Evolutionary conservation across 2,797 vertebrate genomes (phyloP), one percentile per base, ranked within the genome.

Genomic region (Lacerta bilineata): DNA sequence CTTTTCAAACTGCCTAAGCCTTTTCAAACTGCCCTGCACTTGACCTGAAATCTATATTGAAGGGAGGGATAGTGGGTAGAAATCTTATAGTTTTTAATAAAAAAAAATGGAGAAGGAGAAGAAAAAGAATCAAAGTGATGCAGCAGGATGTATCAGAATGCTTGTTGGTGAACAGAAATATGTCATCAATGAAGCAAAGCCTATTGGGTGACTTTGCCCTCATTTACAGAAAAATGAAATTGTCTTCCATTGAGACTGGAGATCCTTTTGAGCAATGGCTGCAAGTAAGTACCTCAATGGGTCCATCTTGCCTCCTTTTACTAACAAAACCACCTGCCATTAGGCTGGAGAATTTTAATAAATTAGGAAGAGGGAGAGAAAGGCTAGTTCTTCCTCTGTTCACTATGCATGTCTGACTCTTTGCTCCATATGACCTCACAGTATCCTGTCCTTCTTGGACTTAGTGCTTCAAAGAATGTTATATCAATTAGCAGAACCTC

Each of bases 1-100:
- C 0, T 5, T 64, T 27, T 4, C 3, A 4, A n/a, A 83, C 59
- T n/a, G 86, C 36, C 29, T 83, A 83, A 93, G 92, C 88, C 84
- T 86, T 86, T 86, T 84, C 92, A 89, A 5, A 84, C 20, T 83
- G 85, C 88, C 88, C 87, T 71, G n/a, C 87, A 89, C 90, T 77
- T 87, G 84, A 91, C 61, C 83, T 86, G 20, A 88, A 91, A 4
- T 82, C 87, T 88, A 69, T 74, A 81, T 88, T 80, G 9, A 1
- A 89, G 41, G 64, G 33, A 18, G 39, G 43, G 64, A 88, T 74
- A 88, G 76, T 81, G 91, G 85, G 83, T 86, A 87, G 59, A 29
- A 43, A 9, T 43, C 50, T 55, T 55, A 50, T 41, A 39, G 4
- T 39, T 36, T 69, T 92, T 89, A n/a, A 33, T 9, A 0, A 0